Conservation (phyloP, 1,140 invertebrate genomes). For the Nephila pilipes region DNA sequence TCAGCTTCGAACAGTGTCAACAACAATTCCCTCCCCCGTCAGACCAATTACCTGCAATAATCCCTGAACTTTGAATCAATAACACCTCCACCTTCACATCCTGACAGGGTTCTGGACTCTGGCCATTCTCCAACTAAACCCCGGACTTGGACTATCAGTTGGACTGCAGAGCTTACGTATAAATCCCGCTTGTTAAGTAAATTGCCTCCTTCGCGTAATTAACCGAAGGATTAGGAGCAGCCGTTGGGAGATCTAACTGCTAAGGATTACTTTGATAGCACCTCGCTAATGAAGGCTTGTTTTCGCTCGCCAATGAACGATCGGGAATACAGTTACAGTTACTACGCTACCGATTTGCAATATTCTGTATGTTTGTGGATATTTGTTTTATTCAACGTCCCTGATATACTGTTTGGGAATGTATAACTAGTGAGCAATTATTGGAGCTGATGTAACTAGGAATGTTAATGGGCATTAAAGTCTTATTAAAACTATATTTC, state of each 20-base stretch:
- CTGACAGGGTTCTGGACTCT: neutral
- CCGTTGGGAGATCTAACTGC: slow-evolving; percentile 5
- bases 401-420: too few species aligned
- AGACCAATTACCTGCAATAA: slow-evolving; percentile 23
- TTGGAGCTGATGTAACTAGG: too few species aligned
- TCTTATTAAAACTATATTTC: too few species aligned
- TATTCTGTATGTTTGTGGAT: neutral
- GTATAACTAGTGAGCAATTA: too few species aligned
- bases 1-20: too few species aligned
- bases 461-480: too few species aligned
- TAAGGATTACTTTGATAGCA: slow-evolving; percentile 46
- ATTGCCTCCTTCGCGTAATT: slow-evolving; percentile 48
- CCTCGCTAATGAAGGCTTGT: slow-evolving; percentile 47
- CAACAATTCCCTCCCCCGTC: neutral
- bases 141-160: neutral
- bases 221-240: slow-evolving; percentile 22
- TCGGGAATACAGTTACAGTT: neutral
- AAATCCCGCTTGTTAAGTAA: slow-evolving; percentile 59
- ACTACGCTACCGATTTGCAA: neutral
- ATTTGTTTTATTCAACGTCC: too few species aligned
- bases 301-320: slow-evolving; percentile 10
- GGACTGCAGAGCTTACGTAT: neutral
- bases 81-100: neutral
- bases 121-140: neutral
- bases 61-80: slow-evolving; percentile 3